Evolutionary conservation across 2,888 invertebrate species (phyloP), one percentile per base, ranked within the genome.

Genomic region (Chrysolina oricalcia): DNA sequence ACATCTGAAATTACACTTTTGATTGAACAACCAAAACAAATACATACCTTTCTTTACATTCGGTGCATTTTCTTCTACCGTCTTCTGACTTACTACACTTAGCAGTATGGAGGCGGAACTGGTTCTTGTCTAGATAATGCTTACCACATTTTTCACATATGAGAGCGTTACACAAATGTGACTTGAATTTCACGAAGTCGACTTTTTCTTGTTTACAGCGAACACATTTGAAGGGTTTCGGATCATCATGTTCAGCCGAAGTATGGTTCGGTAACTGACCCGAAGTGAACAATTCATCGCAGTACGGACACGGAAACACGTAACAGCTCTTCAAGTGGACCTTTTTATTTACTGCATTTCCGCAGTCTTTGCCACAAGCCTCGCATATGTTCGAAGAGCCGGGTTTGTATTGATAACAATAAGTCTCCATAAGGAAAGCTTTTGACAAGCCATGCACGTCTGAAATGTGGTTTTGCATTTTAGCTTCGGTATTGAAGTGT

Each of bases 301-400:
- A 67, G 23, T 67, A 67, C 8, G 67, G 50, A 27, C 67, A 67
- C 1, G 35, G 27, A 46, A 67, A 67, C 40, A 67, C 50, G 2
- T 19, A n/a, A 19, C 67, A 67, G 9, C 15, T 50, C 10, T 27
- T 23, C 27, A 67, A 27, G 13, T 67, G 67, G 13, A 9, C 1
- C 8, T 67, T 67, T 35, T 50, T 67, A 23, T 2, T 1, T 19
- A n/a, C 27, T 9, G 0, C 35, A 35, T 21, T 50, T 6, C 15
- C 10, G 13, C 23, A 67, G 17, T 27, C 35, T 50, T 50, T 67
- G 27, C 27, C 67, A 35, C 67, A 67, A 23, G 46, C 66, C 35
- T 48, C 23, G n/a, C 67, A 67, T 27, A 6, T 23, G 13, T 50
- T 50, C 17, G 67, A 67, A 17, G 48, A 48, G 17, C 23, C 50